phyloP scores from a whole-genome alignment of 35 echinoderm and acorn worm genomes.

The Heliocidaris tuberculata region DNA sequence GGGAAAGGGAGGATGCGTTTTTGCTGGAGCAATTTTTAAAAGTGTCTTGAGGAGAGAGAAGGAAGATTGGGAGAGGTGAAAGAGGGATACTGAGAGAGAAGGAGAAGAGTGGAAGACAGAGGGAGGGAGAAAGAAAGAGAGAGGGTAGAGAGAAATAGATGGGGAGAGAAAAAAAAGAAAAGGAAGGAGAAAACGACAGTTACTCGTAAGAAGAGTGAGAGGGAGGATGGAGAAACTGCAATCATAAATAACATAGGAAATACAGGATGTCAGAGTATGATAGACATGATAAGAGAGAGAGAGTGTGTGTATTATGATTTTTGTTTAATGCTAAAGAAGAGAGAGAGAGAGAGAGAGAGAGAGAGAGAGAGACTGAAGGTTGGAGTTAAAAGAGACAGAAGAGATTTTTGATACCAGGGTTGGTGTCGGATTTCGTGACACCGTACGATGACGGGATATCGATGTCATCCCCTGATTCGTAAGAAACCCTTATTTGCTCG shows the following conservation, averaged over 20 bases:
- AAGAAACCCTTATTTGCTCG: conserved; percentile 31
- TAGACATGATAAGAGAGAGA: too few species aligned
- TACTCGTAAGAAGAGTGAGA: too few species aligned
- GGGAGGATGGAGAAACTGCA: too few species aligned
- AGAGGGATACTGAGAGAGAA: neutral
- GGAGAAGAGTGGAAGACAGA: neutral
- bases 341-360: neutral
- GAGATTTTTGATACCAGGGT: neutral
- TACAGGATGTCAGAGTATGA: too few species aligned
- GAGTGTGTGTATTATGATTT: neutral
- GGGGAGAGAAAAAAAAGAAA: too few species aligned
- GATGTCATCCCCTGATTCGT: conserved; percentile 17
- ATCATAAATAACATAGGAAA: too few species aligned
- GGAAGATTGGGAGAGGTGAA: neutral
- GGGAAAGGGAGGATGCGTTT: neutral
- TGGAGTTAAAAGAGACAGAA: neutral
- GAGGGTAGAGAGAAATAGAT: too few species aligned
- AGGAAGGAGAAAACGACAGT: too few species aligned
- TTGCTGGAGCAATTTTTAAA: neutral
- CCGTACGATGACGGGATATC: neutral
- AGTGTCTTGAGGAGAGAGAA: neutral
- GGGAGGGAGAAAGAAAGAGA: too few species aligned
- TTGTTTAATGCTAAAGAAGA: neutral
- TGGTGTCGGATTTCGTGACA: conserved; percentile 13
- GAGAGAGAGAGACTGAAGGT: neutral